Conservation (phyloP, 2,888 invertebrate genomes). For the Empis stercorea region DNA sequence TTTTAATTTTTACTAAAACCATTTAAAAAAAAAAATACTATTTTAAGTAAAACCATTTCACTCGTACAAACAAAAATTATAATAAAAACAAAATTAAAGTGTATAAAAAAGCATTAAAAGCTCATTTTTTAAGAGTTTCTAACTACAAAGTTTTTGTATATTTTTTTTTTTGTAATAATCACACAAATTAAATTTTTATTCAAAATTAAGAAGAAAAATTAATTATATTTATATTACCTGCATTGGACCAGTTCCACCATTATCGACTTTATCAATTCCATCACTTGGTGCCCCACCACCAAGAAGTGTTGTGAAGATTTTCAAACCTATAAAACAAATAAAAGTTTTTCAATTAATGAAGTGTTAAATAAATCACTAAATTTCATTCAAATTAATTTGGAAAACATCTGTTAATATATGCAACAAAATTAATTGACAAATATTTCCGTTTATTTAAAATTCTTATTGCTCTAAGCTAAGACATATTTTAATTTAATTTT, state of each 20-base stretch:
- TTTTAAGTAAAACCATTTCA: too few species aligned
- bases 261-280: conserved; percentile 83
- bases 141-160: background rate
- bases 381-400: too few species aligned
- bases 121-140: background rate
- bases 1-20: too few species aligned
- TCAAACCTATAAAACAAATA: conserved; percentile 41
- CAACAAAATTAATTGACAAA: too few species aligned
- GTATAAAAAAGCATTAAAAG: background rate
- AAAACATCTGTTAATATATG: too few species aligned
- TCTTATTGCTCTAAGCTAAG: too few species aligned
- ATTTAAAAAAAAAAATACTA: too few species aligned
- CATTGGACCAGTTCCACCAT: conserved; percentile 66
- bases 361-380: too few species aligned
- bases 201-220: background rate
- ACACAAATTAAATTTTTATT: background rate
- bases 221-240: conserved; percentile 54
- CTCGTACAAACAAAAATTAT: background rate
- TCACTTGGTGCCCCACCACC: conserved; percentile 64
- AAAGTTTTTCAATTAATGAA: background rate
- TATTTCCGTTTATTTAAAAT: too few species aligned
- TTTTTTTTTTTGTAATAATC: background rate
- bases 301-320: conserved; percentile 71
- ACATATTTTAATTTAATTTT: too few species aligned
- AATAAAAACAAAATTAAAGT: background rate